These are phyloP conservation scores for Tricholaema leucomelas DNA, from an alignment of 2,113 vertebrate species.

Conservation along the genomic window DNA sequence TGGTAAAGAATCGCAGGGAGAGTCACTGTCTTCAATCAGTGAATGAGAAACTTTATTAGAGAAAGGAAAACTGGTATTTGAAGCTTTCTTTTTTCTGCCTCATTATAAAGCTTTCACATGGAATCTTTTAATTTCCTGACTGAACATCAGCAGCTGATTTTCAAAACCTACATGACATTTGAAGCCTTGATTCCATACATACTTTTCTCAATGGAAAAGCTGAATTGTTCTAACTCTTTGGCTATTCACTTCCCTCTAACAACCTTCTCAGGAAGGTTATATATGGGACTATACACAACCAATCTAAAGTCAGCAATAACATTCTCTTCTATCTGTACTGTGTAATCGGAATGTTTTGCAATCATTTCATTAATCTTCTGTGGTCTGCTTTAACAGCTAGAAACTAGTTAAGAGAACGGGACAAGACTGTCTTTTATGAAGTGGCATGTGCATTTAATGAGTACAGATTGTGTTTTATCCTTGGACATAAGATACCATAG, in stretches of 20 bases:
- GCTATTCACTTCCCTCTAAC: not conserved
- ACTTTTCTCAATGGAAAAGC: not conserved
- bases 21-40: not conserved
- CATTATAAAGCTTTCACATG: not conserved
- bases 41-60: slow-evolving; percentile 14
- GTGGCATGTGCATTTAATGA: not conserved
- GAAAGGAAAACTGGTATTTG: not conserved
- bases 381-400: not conserved
- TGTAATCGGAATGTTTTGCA: not conserved
- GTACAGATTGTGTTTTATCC: not conserved
- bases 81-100: not conserved
- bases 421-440: not conserved
- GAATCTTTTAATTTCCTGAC: not conserved
- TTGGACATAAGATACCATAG: not conserved
- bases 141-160: not conserved
- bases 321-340: not conserved
- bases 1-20: not conserved
- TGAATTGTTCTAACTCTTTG: not conserved
- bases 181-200: not conserved
- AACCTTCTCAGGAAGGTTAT: not conserved
- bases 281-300: not conserved
- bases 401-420: not conserved
- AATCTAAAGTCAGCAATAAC: too few species aligned
- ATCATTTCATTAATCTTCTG: not conserved
- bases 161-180: not conserved